Conservation (phyloP, 2,113 vertebrate genomes). For the Macroglossus sobrinus region DNA sequence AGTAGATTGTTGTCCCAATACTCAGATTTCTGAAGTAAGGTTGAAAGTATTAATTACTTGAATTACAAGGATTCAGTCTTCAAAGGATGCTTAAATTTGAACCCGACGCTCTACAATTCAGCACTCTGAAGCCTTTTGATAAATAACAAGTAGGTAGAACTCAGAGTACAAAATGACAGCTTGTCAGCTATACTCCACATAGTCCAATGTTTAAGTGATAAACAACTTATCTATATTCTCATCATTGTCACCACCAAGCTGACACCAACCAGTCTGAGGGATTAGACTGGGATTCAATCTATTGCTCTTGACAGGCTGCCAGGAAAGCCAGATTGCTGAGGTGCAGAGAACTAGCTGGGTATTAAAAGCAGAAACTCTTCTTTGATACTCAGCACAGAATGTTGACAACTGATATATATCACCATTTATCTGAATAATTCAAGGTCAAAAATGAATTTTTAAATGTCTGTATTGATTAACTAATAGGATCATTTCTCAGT, state of each 20-base stretch:
- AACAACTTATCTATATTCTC: neutral
- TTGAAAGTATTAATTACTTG: constrained; percentile 8
- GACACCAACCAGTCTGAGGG: neutral
- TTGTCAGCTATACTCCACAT: neutral
- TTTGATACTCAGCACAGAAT: neutral
- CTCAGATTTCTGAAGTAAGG: neutral
- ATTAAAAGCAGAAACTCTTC: neutral
- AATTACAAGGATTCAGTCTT: neutral
- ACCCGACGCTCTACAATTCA: neutral
- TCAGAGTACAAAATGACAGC: neutral
- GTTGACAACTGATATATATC: neutral
- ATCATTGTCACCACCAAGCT: neutral
- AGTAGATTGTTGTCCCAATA: neutral
- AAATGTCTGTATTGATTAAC: neutral
- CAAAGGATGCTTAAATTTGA: neutral
- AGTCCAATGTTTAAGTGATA: neutral
- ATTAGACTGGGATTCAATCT: neutral
- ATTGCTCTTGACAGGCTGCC: neutral
- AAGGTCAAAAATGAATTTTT: neutral
- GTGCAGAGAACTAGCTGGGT: neutral
- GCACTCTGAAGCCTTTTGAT: neutral
- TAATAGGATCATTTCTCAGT: neutral
- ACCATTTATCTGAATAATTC: neutral
- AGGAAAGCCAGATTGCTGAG: neutral
- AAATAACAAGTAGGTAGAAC: neutral